These are phyloP conservation scores for Gymnothorax reevesii DNA, from an alignment of 2,797 vertebrate genomes.

Conservation along the genomic window DNA sequence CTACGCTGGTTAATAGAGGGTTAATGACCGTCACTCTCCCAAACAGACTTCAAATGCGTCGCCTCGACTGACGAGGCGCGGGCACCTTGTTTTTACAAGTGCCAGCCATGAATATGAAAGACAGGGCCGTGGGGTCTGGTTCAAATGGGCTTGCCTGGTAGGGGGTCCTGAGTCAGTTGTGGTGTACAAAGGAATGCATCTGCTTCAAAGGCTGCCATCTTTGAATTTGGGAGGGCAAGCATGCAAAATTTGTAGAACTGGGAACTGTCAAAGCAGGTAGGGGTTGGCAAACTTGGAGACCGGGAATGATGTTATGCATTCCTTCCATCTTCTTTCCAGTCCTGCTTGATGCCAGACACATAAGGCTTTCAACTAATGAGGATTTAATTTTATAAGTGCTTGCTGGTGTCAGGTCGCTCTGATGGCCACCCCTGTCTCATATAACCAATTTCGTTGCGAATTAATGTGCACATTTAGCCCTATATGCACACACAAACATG, in stretches of 20 bases:
- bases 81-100: conserved; percentile 31
- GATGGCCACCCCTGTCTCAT: neutral
- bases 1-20: too few relatives aligned
- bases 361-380: conserved; percentile 40
- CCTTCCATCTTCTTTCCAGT: conserved; percentile 15
- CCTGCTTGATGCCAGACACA: conserved; percentile 20
- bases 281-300: conserved; percentile 42
- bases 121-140: conserved; percentile 51
- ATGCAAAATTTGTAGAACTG: conserved; percentile 65
- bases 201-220: conserved; percentile 58
- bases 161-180: conserved; percentile 65
- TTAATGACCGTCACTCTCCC: conserved; percentile 41
- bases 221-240: conserved; percentile 42
- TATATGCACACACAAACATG: neutral
- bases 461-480: neutral
- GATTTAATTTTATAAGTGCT: neutral
- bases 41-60: conserved; percentile 52
- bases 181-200: conserved; percentile 55
- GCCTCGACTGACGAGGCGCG: neutral
- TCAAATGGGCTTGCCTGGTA: conserved; percentile 60
- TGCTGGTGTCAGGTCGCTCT: neutral
- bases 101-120: conserved; percentile 64
- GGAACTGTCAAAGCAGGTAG: conserved; percentile 42
- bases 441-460: neutral
- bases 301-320: conserved; percentile 31